These are phyloP conservation scores for Drosophila punjabiensis DNA, from an alignment of 1,140 invertebrate species.

Conservation along the genomic window DNA sequence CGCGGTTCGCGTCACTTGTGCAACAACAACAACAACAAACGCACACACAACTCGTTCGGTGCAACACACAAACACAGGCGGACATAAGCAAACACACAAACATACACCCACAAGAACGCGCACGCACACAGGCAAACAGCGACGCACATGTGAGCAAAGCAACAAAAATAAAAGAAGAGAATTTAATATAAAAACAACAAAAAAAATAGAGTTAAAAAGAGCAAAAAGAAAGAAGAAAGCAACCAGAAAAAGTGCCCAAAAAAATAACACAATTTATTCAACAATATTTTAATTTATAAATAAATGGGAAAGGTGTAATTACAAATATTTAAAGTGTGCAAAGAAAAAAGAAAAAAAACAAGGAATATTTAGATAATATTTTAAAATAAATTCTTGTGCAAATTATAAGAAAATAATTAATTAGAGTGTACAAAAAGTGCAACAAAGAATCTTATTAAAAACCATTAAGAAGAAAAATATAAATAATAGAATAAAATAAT, in stretches of 20 bases:
- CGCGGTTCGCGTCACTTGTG: slow-evolving; percentile 23
- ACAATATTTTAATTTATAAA: background rate
- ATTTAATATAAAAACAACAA: slow-evolving; percentile 55
- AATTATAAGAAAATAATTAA: background rate
- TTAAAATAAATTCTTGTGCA: background rate
- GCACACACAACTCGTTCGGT: background rate
- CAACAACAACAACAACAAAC: slow-evolving; percentile 32
- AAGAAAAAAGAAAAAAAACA: background rate
- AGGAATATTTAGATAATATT: background rate
- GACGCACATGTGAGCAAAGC: slow-evolving; percentile 36
- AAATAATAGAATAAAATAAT: background rate
- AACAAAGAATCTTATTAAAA: background rate
- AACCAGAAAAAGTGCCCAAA: background rate
- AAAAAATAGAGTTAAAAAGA: background rate
- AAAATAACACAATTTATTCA: background rate
- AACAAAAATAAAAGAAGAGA: slow-evolving; percentile 24
- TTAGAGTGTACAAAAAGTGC: background rate
- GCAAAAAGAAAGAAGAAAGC: background rate
- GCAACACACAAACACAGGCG: slow-evolving; percentile 8
- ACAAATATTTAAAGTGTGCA: no score
- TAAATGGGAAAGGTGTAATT: no score
- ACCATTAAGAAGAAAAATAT: background rate
- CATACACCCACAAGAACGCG: background rate
- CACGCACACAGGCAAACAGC: slow-evolving; percentile 20
- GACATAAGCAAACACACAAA: slow-evolving; percentile 11